Evolutionary conservation across 2,797 vertebrate genomes (phyloP).

Genomic region (Epinephelus awoara): DNA sequence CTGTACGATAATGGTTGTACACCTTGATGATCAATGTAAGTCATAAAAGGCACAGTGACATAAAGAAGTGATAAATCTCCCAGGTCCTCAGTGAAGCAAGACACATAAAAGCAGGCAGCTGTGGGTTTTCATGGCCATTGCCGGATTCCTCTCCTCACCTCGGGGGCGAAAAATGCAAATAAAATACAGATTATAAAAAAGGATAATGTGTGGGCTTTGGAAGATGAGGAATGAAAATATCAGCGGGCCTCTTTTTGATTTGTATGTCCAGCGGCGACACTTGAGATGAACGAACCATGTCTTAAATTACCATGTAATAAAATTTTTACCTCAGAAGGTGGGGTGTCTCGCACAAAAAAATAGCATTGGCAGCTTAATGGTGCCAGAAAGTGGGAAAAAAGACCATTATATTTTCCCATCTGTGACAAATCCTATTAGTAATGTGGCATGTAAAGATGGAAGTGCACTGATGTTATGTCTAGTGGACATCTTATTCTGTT

Average conservation of each 20-base stretch:
- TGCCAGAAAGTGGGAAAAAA: conserved; percentile 59
- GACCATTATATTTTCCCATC: conserved; percentile 68
- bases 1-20: conserved; percentile 58
- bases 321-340: conserved; percentile 68
- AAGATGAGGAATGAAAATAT: conserved; percentile 77
- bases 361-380: conserved; percentile 68
- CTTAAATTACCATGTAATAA: conserved; percentile 77
- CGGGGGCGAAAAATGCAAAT: conserved; percentile 67
- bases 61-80: conserved; percentile 63
- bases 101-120: conserved; percentile 67
- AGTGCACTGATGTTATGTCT: conserved; percentile 52
- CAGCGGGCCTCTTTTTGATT: conserved; percentile 65
- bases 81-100: conserved; percentile 63
- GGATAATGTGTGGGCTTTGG: conserved; percentile 70
- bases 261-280: conserved; percentile 72
- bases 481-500: conserved; percentile 64
- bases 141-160: conserved; percentile 59
- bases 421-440: conserved; percentile 78
- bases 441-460: conserved; percentile 68
- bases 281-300: conserved; percentile 72
- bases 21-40: conserved; percentile 78
- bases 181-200: conserved; percentile 76
- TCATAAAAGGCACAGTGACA: conserved; percentile 72
- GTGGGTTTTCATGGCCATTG: conserved; percentile 62
- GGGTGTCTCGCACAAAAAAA: conserved; percentile 49